Conservation (phyloP, 2,888 invertebrate genomes). For the Baccha elongata region DNA sequence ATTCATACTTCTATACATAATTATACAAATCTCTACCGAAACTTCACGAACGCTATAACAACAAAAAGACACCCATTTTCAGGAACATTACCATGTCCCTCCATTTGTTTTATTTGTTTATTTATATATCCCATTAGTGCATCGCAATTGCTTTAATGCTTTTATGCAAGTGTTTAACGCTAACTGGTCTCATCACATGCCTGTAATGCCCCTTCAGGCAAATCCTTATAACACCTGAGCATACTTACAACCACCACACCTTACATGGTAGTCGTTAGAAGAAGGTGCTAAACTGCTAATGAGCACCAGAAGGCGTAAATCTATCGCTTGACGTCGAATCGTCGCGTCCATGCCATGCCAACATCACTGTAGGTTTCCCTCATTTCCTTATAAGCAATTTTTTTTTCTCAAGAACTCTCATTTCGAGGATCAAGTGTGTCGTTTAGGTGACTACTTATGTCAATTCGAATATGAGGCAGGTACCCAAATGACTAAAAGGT, state of each 20-base stretch:
- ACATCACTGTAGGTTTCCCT: background rate
- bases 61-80: conserved; percentile 6
- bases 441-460: conserved; percentile 68
- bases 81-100: conserved; percentile 2
- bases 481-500: conserved; percentile 45
- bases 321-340: conserved; percentile 44
- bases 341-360: conserved; percentile 1
- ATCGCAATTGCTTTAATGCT: conserved; percentile 61
- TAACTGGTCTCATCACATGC: background rate
- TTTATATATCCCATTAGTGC: conserved; percentile 59
- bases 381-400: background rate
- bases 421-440: conserved; percentile 59
- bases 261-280: conserved; percentile 35
- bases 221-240: conserved; percentile 24
- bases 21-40: too few species aligned
- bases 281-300: conserved; percentile 71
- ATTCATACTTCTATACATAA: too few species aligned
- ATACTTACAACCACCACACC: conserved; percentile 2
- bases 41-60: too few species aligned
- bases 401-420: conserved; percentile 32
- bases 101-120: conserved; percentile 17
- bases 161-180: conserved; percentile 55
- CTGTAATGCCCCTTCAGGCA: conserved; percentile 21
- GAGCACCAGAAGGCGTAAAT: conserved; percentile 66
- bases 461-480: conserved; percentile 62